Percentiles rank a stretch among this genome's conserved stretches.
phyloP scores from a whole-genome alignment of 2,888 invertebrate species.

The Formica aserva region DNA sequence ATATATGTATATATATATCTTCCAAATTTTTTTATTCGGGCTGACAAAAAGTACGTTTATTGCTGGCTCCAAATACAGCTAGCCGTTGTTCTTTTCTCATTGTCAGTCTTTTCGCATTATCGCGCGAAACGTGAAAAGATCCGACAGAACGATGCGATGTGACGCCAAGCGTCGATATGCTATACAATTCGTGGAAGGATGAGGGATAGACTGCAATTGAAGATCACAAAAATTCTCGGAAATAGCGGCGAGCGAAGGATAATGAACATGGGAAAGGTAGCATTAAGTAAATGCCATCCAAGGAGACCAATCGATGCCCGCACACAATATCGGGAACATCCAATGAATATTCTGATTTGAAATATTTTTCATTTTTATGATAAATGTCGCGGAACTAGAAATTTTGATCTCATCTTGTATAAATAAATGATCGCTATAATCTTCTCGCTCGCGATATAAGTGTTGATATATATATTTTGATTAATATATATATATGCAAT shows the following conservation, averaged over 20 bases:
- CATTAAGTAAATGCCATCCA: constrained; percentile 28
- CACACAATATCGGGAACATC: constrained; percentile 28
- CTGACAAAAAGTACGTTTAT: constrained; percentile 6
- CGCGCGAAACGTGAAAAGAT: background rate
- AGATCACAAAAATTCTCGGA: constrained; percentile 66
- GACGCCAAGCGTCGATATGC: background rate
- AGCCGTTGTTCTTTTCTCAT: background rate
- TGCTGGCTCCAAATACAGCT: background rate
- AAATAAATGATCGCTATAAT: background rate
- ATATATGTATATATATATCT: background rate
- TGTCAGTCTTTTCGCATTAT: background rate
- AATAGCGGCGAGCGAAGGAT: constrained; percentile 26
- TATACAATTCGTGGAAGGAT: constrained; percentile 52
- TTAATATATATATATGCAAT: background rate
- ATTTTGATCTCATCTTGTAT: background rate
- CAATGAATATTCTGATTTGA: constrained; percentile 11
- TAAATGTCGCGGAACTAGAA: constrained; percentile 9
- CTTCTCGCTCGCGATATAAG: background rate
- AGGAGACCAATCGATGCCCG: constrained; percentile 36
- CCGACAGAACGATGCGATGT: background rate
- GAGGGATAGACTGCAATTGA: constrained; percentile 38
- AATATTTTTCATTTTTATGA: constrained; percentile 6
- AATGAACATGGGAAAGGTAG: constrained; percentile 33
- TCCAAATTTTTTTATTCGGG: constrained; percentile 16
- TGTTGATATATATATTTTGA: background rate